Evolutionary conservation across 2,113 vertebrate genomes (phyloP).

Genomic region (Reinhardtius hippoglossoides): DNA sequence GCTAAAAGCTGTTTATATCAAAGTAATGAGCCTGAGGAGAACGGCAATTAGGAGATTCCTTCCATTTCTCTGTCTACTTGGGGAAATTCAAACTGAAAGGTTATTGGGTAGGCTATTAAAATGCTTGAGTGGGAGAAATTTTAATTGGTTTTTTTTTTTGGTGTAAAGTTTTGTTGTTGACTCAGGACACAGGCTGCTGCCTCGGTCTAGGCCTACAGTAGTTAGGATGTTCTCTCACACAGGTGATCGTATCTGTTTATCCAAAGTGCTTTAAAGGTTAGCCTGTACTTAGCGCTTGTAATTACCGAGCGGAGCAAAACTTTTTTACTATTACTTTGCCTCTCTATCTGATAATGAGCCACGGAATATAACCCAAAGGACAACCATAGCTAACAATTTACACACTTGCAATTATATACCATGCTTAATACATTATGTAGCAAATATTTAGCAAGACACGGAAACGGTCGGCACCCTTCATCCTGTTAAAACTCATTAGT

Average conservation of each 20-base stretch:
- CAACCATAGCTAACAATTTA: constrained; percentile 31
- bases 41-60: constrained; percentile 73
- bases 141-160: constrained; percentile 74
- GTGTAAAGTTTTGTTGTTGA: constrained; percentile 66
- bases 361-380: constrained; percentile 25
- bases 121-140: constrained; percentile 68
- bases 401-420: constrained; percentile 24
- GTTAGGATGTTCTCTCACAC: constrained; percentile 39
- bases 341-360: constrained; percentile 32
- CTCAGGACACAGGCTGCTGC: constrained; percentile 49
- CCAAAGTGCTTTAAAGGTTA: constrained; percentile 58
- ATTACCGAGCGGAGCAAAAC: constrained; percentile 42
- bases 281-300: constrained; percentile 26
- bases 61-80: constrained; percentile 68
- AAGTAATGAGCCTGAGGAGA: constrained; percentile 80
- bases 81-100: constrained; percentile 73
- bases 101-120: constrained; percentile 74
- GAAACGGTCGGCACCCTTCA: constrained; percentile 58
- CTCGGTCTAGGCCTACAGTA: constrained; percentile 24
- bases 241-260: constrained; percentile 68
- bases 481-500: constrained; percentile 69
- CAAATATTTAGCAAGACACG: constrained; percentile 46
- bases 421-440: constrained; percentile 29
- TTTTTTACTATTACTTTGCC: constrained; percentile 18
- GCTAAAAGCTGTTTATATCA: constrained; percentile 77